These are phyloP conservation scores for Apteryx owenii DNA, from an alignment of 2,113 vertebrate species.

Conservation along the genomic window DNA sequence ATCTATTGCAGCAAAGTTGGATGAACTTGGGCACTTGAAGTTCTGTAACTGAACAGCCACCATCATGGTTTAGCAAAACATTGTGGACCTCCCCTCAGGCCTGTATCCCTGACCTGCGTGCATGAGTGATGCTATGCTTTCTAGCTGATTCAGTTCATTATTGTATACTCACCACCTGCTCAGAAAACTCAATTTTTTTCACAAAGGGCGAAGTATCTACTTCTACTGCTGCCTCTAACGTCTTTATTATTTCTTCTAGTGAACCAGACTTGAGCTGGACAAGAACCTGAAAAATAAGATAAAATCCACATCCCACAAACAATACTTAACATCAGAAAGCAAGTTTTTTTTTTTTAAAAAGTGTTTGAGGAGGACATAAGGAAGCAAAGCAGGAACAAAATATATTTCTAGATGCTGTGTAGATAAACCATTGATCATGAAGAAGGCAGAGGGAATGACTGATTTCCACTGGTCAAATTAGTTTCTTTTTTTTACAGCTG, in stretches of 20 bases:
- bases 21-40: neutral
- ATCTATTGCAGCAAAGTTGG: neutral
- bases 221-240: constrained; percentile 74
- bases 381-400: neutral
- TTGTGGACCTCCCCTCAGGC: neutral
- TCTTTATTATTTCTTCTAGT: constrained; percentile 69
- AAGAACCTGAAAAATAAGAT: constrained; percentile 79
- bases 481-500: neutral
- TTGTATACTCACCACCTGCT: constrained; percentile 86
- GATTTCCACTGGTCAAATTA: neutral
- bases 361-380: neutral
- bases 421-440: neutral
- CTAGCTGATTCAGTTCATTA: neutral
- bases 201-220: constrained; percentile 77
- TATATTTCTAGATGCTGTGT: neutral
- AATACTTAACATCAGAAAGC: neutral
- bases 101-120: neutral
- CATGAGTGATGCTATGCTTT: neutral
- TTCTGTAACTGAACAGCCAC: neutral
- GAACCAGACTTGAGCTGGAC: constrained; percentile 78
- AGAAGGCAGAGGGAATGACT: neutral
- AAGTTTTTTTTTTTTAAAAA: neutral
- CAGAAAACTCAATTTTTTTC: constrained; percentile 82
- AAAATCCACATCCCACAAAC: neutral
- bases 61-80: neutral